Base-by-base conservation (phyloP, 2,888 invertebrate species). In the Tetramorium bicarinatum region DNA sequence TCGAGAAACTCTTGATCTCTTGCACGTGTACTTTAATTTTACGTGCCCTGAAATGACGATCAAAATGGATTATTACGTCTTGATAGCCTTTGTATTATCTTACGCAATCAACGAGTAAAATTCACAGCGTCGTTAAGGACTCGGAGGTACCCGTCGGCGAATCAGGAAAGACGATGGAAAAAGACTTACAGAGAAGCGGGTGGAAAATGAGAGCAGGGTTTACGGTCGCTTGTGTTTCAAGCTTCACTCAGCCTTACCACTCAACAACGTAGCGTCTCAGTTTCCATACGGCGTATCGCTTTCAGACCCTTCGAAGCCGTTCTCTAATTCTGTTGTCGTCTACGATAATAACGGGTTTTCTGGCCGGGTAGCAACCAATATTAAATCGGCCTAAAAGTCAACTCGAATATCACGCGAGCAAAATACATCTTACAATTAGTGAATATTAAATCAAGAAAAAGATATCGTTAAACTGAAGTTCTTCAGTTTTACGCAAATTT, bases 261-360 rank as follows among this genome's bases (percentile, higher is more conserved):
- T 79, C 59, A 25, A 25, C 59, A 44, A 80, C 83, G 69, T 82
- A 85, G 80, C 89, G 89, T 90, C 84, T 90, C 87, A 85, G 87
- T 88, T 88, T 90, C 89, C 82, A 83, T 86, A 86, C 80, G 75
- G 75, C 85, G 83, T 88, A 90, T 88, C 87, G 83, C 76, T 88
- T 87, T 86, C 88, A 84, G 72, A 74, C 81, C 83, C 82, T 83
- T 49, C 85, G 80, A 90, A 89, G 77, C 85, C 83, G 47, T 85
- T 84, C 82, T 75, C 83, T 81, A 87, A 82, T 84, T 85, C 74
- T 54, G 62, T 72, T 83, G 87, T 86, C 83, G 85, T 87, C 86
- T 85, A 83, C 85, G 82, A 85, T 86, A 88, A 85, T 85, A 85
- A 85, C 84, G 77, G 88, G 85, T 90, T 90, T 84, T 88, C 83